phyloP scores from a whole-genome alignment of 1,140 invertebrate genomes.

The Steinernema khuongi region DNA sequence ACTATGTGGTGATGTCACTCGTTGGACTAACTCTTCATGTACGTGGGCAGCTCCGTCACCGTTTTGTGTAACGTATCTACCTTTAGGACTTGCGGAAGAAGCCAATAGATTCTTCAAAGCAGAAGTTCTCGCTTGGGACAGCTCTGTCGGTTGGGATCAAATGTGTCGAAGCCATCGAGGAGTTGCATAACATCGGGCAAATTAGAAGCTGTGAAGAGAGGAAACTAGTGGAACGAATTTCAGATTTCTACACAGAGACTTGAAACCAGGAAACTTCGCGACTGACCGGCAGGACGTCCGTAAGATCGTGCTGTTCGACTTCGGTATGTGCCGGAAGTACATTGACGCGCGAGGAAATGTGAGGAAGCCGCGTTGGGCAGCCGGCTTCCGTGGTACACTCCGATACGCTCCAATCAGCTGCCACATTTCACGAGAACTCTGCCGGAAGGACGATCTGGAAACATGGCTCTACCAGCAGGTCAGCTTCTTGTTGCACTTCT shows the following conservation, averaged over 20 bases:
- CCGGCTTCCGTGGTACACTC: conserved; percentile 15
- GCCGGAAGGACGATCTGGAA: conserved; percentile 26
- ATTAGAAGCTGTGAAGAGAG: background rate
- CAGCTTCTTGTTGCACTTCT: background rate
- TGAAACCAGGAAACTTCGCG: conserved; percentile 27
- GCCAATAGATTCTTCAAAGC: too few relatives aligned
- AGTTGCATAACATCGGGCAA: conserved; percentile 14
- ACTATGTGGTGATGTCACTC: conserved; percentile 21
- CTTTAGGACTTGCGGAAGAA: conserved; percentile 13
- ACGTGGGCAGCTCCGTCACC: background rate
- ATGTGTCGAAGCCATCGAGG: conserved; percentile 9
- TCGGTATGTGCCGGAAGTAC: conserved; percentile 31
- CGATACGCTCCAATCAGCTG: conserved; percentile 22
- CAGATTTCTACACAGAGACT: conserved; percentile 28
- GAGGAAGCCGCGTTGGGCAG: conserved; percentile 9
- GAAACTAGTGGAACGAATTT: background rate
- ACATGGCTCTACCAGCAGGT: conserved; percentile 29
- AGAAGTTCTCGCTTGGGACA: background rate
- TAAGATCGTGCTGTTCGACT: conserved; percentile 27
- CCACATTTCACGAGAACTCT: conserved; percentile 22
- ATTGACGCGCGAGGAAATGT: conserved; percentile 16
- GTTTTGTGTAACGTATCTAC: background rate
- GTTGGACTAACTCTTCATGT: conserved; percentile 13
- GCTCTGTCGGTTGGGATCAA: conserved; percentile 18
- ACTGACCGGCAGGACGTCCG: conserved; percentile 21